phyloP scores from a whole-genome alignment of 2,888 invertebrate species.

The Hyposoter didymator region DNA sequence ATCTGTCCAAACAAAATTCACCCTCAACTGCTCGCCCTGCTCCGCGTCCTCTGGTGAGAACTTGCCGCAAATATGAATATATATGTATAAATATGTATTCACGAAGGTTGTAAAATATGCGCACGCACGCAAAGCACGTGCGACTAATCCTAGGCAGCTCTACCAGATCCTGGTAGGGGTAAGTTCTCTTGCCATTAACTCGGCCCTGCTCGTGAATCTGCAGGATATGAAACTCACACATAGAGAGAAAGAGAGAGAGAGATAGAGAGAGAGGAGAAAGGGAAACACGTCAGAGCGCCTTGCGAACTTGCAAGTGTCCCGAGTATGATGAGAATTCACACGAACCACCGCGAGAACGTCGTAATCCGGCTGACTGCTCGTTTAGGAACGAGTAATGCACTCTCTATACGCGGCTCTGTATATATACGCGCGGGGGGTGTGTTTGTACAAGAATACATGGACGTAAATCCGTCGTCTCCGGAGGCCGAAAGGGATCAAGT shows the following conservation, averaged over 20 bases:
- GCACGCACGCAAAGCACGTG: slow-evolving; percentile 72
- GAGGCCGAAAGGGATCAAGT: neutral
- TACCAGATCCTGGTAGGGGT: slow-evolving; percentile 26
- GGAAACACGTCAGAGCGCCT: slow-evolving; percentile 3
- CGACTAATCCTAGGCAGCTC: slow-evolving; percentile 69
- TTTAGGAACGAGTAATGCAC: slow-evolving; percentile 67
- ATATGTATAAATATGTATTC: slow-evolving; percentile 47
- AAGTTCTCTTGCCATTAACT: slow-evolving; percentile 51
- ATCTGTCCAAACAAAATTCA: slow-evolving; percentile 63
- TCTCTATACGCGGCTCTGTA: slow-evolving; percentile 36
- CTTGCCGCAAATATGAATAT: slow-evolving; percentile 12
- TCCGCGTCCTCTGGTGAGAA: slow-evolving; percentile 4
- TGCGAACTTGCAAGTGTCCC: slow-evolving; percentile 62
- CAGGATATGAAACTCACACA: slow-evolving; percentile 33
- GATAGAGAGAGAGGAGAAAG: slow-evolving; percentile 1
- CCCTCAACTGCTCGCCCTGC: slow-evolving; percentile 1
- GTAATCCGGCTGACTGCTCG: slow-evolving; percentile 66
- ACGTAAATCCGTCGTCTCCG: neutral
- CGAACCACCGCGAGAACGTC: slow-evolving; percentile 55
- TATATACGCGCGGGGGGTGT: slow-evolving; percentile 11
- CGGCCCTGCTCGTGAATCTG: slow-evolving; percentile 5
- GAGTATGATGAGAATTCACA: slow-evolving; percentile 64
- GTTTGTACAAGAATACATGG: neutral
- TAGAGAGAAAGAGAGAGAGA: slow-evolving; percentile 1
- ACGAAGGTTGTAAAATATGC: slow-evolving; percentile 72